Evolutionary conservation across 2,888 invertebrate genomes (phyloP).

Genomic region (Ectropis crepuscularia): DNA sequence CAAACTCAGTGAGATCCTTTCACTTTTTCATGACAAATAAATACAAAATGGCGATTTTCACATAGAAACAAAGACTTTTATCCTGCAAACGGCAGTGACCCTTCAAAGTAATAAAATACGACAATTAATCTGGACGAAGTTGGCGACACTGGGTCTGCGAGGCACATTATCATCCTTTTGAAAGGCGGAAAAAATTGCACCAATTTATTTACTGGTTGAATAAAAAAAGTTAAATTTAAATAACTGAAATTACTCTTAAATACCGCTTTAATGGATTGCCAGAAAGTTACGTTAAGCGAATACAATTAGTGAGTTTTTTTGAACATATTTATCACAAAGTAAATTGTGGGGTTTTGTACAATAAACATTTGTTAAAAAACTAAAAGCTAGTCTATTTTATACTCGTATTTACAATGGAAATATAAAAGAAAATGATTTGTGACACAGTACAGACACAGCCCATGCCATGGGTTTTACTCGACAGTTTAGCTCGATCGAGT

Average conservation of each 20-base stretch:
- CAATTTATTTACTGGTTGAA: conserved; percentile 51
- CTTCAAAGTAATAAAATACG: conserved; percentile 55
- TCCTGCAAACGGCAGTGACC: conserved; percentile 47
- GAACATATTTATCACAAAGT: too few relatives aligned
- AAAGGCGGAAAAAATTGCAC: conserved; percentile 47
- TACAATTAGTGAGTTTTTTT: too few relatives aligned
- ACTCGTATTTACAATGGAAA: too few relatives aligned
- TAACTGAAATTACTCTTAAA: conserved; percentile 33
- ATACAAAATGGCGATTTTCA: conserved; percentile 8
- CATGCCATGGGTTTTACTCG: too few relatives aligned
- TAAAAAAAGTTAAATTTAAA: conserved; percentile 41
- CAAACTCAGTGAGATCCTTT: neutral
- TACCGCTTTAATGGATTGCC: conserved; percentile 13
- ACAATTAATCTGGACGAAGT: conserved; percentile 61
- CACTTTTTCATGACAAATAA: neutral
- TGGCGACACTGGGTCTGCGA: conserved; percentile 49
- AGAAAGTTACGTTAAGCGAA: too few relatives aligned
- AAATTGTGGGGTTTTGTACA: too few relatives aligned
- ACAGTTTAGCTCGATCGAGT: too few relatives aligned
- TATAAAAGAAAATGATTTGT: too few relatives aligned
- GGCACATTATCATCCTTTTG: conserved; percentile 59
- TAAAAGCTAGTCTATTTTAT: too few relatives aligned
- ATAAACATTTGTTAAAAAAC: too few relatives aligned
- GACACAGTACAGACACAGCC: too few relatives aligned
- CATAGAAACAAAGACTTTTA: conserved; percentile 36